phyloP scores from a whole-genome alignment of 2,113 vertebrate species.

The Takifugu bimaculatus region DNA sequence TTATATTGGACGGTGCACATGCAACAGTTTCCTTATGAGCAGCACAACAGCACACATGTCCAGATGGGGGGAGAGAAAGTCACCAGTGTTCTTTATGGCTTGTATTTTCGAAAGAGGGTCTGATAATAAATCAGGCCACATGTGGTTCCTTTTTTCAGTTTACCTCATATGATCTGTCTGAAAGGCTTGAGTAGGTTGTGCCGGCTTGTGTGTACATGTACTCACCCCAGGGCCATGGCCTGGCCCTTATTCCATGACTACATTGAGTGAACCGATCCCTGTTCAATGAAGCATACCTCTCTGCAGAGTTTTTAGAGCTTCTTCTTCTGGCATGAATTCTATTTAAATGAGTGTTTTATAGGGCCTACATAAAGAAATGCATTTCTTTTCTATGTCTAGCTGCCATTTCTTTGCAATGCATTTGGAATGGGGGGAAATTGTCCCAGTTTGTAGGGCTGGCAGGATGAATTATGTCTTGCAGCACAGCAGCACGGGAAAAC shows the following conservation, averaged over 20 bases:
- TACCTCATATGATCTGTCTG: slow-evolving; percentile 1
- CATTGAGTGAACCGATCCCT: neutral
- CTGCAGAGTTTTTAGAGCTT: neutral
- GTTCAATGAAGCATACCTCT: neutral
- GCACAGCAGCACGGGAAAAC: no score
- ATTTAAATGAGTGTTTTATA: no score
- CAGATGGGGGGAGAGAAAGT: neutral
- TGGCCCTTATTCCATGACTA: neutral
- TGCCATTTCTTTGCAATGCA: no score
- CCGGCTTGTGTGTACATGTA: neutral
- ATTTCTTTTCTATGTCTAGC: no score
- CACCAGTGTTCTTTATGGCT: no score
- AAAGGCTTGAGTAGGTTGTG: neutral
- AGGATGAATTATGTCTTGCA: no score
- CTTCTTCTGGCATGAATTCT: neutral
- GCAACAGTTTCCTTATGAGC: neutral
- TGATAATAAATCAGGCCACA: no score
- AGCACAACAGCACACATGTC: neutral
- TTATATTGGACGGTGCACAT: neutral
- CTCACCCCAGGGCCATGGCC: neutral
- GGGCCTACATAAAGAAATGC: no score
- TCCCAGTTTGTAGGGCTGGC: no score
- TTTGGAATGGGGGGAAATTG: no score
- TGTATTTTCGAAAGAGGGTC: no score
- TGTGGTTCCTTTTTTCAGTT: neutral